Evolutionary conservation across 2,113 vertebrate species (phyloP).

Genomic region (Scolopax mira): DNA sequence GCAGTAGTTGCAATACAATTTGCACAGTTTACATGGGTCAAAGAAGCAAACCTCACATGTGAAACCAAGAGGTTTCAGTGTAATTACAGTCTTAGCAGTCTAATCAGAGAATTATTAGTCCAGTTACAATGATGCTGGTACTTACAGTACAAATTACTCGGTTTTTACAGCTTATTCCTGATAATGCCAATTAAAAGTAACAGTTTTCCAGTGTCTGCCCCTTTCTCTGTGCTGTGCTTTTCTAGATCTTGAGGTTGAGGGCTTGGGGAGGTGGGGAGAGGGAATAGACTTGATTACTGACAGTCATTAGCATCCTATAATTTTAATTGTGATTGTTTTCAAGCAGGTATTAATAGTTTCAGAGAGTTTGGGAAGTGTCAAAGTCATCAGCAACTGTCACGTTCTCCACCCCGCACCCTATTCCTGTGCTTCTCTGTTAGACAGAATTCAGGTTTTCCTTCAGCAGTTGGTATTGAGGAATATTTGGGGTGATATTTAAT

Average conservation of each 20-base stretch:
- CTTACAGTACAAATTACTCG: neutral
- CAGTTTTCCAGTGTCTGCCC: neutral
- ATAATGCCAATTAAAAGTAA: neutral
- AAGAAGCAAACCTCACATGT: neutral
- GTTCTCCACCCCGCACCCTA: neutral
- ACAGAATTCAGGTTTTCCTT: neutral
- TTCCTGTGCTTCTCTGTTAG: neutral
- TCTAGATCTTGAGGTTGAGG: neutral
- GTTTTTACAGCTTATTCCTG: neutral
- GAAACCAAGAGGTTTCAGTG: neutral
- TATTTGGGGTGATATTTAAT: neutral
- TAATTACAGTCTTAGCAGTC: neutral
- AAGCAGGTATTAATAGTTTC: neutral
- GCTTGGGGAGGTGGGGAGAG: neutral
- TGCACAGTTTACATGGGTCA: neutral
- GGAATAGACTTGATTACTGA: neutral
- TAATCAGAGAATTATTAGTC: neutral
- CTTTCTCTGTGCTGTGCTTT: neutral
- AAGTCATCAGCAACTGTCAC: neutral
- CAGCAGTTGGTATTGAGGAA: neutral
- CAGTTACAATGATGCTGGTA: neutral
- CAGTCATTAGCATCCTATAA: neutral
- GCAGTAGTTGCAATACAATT: neutral
- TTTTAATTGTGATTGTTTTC: neutral
- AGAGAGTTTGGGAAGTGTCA: neutral